These are phyloP conservation scores for Rambutsinella grinnellia DNA, from an alignment of 2,888 invertebrate genomes.

Conservation along the genomic window DNA sequence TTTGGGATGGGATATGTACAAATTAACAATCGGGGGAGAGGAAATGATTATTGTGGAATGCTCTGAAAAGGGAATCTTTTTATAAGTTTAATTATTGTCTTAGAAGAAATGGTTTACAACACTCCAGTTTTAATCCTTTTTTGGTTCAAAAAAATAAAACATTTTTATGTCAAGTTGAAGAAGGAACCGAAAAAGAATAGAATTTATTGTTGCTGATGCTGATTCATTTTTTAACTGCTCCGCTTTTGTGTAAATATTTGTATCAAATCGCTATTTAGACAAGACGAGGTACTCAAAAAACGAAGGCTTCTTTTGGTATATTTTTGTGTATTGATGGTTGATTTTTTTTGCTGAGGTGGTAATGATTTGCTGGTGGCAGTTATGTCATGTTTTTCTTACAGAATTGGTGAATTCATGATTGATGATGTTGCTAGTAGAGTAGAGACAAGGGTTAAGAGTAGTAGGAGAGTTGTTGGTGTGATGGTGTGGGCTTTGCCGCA, in stretches of 20 bases:
- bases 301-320: slow-evolving; percentile 47
- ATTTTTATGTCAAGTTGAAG: too few relatives aligned
- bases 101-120: too few relatives aligned
- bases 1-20: slow-evolving; percentile 93
- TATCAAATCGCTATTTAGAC: too few relatives aligned
- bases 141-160: too few relatives aligned
- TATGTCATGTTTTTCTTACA: too few relatives aligned
- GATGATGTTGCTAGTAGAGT: neutral
- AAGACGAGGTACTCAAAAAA: slow-evolving; percentile 41
- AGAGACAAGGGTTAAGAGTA: neutral
- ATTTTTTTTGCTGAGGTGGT: neutral
- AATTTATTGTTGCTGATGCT: neutral
- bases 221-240: neutral
- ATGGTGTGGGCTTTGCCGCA: slow-evolving; percentile 5
- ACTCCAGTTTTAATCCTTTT: neutral
- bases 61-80: too few relatives aligned
- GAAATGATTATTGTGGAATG: neutral
- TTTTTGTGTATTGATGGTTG: neutral
- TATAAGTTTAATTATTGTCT: too few relatives aligned
- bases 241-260: too few relatives aligned
- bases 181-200: too few relatives aligned
- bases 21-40: neutral
- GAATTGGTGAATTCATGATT: neutral
- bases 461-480: neutral
- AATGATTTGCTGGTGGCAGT: neutral